Conservation (phyloP, 2,888 invertebrate species). For the Steromphala cineraria region DNA sequence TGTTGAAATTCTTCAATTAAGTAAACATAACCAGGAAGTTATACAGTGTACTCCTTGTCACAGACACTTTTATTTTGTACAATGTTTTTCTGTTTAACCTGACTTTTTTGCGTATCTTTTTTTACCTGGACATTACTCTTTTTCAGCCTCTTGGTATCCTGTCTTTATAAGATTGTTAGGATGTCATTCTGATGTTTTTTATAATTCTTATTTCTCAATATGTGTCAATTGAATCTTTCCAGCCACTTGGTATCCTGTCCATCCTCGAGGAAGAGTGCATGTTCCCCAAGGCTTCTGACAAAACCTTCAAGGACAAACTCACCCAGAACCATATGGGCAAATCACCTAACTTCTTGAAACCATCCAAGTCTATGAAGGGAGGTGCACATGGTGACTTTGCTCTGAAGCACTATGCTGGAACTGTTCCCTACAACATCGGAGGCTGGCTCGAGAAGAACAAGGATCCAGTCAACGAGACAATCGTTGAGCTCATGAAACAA, state of each 20-base stretch:
- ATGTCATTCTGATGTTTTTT: too few species aligned
- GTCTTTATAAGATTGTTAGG: too few species aligned
- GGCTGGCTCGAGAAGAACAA: constrained; percentile 99
- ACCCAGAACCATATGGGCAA: constrained; percentile 99
- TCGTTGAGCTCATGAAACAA: constrained; percentile 97
- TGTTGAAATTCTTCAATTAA: too few species aligned
- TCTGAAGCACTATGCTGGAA: constrained; percentile 98
- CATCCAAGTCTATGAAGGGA: constrained; percentile 93
- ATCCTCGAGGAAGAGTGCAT: constrained; percentile 99
- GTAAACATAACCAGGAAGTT: too few species aligned
- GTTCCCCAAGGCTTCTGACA: constrained; percentile 99
- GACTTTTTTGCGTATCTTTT: too few species aligned
- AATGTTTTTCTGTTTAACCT: too few species aligned
- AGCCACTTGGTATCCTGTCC: constrained; percentile 99
- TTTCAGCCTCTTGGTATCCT: too few species aligned
- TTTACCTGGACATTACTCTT: too few species aligned
- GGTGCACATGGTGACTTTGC: constrained; percentile 94
- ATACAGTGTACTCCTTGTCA: too few species aligned
- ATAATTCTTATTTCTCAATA: too few species aligned
- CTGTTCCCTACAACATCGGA: constrained; percentile 97
- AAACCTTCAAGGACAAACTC: constrained; percentile 98
- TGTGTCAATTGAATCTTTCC: too few species aligned
- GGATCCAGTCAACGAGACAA: constrained; percentile 99
- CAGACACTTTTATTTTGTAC: too few species aligned
- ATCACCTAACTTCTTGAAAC: constrained; percentile 73